Conservation (phyloP, 2,113 vertebrate species). For the human (Homo sapiens) region DNA sequence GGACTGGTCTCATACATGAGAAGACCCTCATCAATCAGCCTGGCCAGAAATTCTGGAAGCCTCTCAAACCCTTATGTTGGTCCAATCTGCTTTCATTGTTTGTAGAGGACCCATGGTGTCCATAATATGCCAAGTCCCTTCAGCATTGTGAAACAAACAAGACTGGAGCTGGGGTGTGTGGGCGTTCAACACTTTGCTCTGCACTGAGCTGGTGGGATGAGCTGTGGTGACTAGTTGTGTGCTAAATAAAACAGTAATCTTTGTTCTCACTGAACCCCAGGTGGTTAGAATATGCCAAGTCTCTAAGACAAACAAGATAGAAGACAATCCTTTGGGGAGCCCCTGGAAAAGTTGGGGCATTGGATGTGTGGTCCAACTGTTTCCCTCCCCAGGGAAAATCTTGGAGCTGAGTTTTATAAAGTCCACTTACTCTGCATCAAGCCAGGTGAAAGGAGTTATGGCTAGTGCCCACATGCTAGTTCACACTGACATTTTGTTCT, state of each 20-base stretch:
- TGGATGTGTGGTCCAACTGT: neutral
- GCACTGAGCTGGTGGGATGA: neutral
- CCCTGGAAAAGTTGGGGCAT: no score
- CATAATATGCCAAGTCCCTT: neutral
- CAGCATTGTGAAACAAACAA: neutral
- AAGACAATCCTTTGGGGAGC: neutral
- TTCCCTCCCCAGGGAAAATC: neutral
- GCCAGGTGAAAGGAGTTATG: neutral
- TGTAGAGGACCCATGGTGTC: no score
- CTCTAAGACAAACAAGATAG: neutral
- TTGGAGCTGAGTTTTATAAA: neutral
- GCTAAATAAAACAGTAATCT: neutral
- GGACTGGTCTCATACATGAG: neutral
- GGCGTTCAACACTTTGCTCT: neutral
- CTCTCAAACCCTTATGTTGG: neutral
- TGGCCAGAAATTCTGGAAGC: neutral
- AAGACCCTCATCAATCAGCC: neutral
- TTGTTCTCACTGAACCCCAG: neutral
- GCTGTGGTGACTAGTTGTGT: neutral
- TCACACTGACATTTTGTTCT: neutral
- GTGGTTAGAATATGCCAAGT: neutral
- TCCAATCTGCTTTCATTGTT: neutral
- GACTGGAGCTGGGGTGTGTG: neutral
- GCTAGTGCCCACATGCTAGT: neutral
- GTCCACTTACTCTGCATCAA: neutral